Conservation (phyloP, 2,888 invertebrate species). For the Blastobasis lacticolella region DNA sequence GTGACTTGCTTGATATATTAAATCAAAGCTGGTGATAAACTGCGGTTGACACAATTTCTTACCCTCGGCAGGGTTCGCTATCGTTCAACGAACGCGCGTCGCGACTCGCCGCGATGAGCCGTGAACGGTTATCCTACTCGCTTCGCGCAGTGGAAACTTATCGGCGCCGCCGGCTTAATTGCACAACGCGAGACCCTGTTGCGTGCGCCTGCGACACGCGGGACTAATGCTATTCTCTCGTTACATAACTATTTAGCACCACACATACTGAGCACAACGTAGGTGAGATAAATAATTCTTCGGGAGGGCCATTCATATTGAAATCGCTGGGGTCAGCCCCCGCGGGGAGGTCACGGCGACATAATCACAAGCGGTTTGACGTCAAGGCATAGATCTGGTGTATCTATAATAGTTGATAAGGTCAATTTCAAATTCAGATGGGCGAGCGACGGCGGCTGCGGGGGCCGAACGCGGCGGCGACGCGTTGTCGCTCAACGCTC, state of each 20-base stretch:
- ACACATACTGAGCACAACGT: neutral
- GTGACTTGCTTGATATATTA: constrained; percentile 39
- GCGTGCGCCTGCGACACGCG: neutral
- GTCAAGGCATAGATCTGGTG: neutral
- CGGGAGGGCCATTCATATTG: too few species aligned
- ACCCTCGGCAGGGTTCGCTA: constrained; percentile 20
- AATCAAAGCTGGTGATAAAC: constrained; percentile 60
- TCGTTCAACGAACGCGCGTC: constrained; percentile 17
- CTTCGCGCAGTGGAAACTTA: constrained; percentile 2
- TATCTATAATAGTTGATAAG: neutral
- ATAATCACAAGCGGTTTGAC: neutral
- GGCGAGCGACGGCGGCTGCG: constrained; percentile 30
- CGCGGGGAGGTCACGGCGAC: too few species aligned
- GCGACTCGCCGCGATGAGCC: neutral
- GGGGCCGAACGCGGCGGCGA: constrained; percentile 23
- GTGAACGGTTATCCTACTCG: neutral
- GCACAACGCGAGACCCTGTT: constrained; percentile 3
- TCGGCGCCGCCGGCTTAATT: neutral
- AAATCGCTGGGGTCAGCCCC: too few species aligned
- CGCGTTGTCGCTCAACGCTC: constrained; percentile 29
- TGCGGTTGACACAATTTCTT: constrained; percentile 53
- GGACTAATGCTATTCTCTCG: neutral
- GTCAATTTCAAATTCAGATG: constrained; percentile 39
- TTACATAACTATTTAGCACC: neutral
- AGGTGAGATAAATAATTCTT: too few species aligned